Base-by-base conservation (phyloP, 2,888 invertebrate species). In the Dolichomitus sp. region DNA sequence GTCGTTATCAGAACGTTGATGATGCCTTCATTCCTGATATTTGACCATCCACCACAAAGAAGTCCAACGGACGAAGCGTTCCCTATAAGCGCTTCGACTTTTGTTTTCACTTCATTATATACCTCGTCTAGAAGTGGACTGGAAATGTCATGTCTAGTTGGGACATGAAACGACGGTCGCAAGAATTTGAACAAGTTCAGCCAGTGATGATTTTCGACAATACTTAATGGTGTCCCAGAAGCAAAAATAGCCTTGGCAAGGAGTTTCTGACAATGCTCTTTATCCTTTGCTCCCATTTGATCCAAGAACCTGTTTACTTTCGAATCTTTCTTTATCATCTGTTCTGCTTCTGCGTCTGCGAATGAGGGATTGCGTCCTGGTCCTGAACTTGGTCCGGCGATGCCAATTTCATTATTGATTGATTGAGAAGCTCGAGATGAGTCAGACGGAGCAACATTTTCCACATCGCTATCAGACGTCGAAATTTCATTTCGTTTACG, bases 1-100 rank as follows among this genome's bases (percentile, higher is more conserved):
- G 89, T 88, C 40, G 83, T 88, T 19, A 88, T 77, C 7, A 89
- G 85, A 77, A 89, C 88, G 74, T 89, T 88, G 40, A 89, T 85
- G 14, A 89, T 85, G 7, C 87, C 86, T 82, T 90, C 87, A 5
- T 33, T 17, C 11, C 70, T 9, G 42, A 70, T 57, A 23, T 70
- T 54, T 6, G 59, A 70, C 59, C 59, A 70, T 42, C 27, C 23
- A n/a, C 45, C 59, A n/a, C 70, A 70, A 33, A 59, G 70, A 0
- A 59, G n/a, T 17, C 30, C 27, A n/a, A 72, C 59, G 17, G 57
- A 23, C 40, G 45, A 42, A 19, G 57, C 45, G 59, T 72, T 17
- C 2, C 30, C 45, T 72, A 72, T 59, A n/a, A 17, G 27, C 2
- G 12, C 45, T n/a, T 14, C 40, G 30, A 59, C 45, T 30, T 72